Evolutionary conservation across 2,888 invertebrate genomes (phyloP).

Genomic region (Lycophotia porphyrea): DNA sequence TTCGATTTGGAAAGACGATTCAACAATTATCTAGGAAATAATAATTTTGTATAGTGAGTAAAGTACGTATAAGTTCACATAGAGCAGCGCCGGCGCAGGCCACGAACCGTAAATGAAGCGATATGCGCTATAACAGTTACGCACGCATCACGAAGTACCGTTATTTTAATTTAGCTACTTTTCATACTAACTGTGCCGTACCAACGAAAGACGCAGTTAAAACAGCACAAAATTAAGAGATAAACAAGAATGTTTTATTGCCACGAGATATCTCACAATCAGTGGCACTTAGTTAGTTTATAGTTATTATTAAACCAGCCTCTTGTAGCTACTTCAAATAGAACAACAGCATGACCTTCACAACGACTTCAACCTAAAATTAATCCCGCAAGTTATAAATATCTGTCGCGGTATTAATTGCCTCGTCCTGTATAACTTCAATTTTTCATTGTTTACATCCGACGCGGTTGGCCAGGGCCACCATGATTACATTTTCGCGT

Average conservation of each 20-base stretch:
- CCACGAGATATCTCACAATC: constrained; percentile 33
- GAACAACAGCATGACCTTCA: constrained; percentile 33
- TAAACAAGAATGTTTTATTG: constrained; percentile 25
- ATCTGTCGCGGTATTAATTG: constrained; percentile 71
- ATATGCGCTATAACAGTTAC: constrained; percentile 65
- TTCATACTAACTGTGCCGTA: constrained; percentile 41
- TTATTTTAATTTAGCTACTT: constrained; percentile 52
- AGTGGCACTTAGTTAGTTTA: background rate
- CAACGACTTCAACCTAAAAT: constrained; percentile 36
- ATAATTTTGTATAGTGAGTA: background rate
- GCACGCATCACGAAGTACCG: constrained; percentile 47
- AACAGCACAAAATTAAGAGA: constrained; percentile 21
- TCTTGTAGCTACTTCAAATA: background rate
- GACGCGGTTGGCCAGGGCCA: constrained; percentile 62
- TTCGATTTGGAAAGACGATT: background rate
- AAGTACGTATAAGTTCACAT: constrained; percentile 25
- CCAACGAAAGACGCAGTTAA: constrained; percentile 20
- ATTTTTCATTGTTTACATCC: constrained; percentile 80
- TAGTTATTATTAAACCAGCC: constrained; percentile 1
- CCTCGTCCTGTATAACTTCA: constrained; percentile 72
- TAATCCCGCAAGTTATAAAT: constrained; percentile 61
- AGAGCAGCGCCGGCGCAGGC: constrained; percentile 53
- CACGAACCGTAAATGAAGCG: constrained; percentile 71
- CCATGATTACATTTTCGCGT: constrained; percentile 88
- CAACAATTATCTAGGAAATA: constrained; percentile 14